phyloP scores from a whole-genome alignment of 2,797 vertebrate species.

The Zonotrichia albicollis region DNA sequence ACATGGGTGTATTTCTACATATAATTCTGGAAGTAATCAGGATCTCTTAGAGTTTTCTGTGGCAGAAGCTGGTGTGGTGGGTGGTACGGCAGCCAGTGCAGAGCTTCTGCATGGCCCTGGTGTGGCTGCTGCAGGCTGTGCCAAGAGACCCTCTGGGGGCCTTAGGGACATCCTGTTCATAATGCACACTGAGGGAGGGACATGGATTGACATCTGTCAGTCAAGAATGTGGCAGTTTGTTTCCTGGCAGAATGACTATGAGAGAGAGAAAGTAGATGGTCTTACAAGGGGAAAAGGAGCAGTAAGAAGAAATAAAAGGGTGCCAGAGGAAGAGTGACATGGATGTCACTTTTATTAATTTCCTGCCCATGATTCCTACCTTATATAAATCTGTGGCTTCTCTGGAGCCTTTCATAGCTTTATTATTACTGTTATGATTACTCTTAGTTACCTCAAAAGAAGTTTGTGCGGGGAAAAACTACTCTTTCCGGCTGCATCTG shows the following conservation, averaged over 20 bases:
- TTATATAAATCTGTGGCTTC: neutral
- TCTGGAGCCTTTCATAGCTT: neutral
- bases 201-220: neutral
- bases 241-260: neutral
- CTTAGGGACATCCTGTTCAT: neutral
- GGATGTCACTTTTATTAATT: neutral
- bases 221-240: neutral
- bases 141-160: neutral
- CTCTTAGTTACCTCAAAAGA: neutral
- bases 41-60: neutral
- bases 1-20: neutral
- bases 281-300: neutral
- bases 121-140: neutral
- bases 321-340: neutral
- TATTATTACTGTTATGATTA: neutral
- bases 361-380: neutral
- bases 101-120: neutral
- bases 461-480: neutral
- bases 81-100: neutral
- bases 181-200: neutral
- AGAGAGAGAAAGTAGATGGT: neutral
- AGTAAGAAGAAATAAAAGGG: neutral
- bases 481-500: neutral
- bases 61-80: rapidly evolving
- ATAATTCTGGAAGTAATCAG: neutral